A percentile compares a stretch with the other conserved stretches of the same genome.
phyloP scores from a whole-genome alignment of 2,113 vertebrate species.

The Monopterus albus region DNA sequence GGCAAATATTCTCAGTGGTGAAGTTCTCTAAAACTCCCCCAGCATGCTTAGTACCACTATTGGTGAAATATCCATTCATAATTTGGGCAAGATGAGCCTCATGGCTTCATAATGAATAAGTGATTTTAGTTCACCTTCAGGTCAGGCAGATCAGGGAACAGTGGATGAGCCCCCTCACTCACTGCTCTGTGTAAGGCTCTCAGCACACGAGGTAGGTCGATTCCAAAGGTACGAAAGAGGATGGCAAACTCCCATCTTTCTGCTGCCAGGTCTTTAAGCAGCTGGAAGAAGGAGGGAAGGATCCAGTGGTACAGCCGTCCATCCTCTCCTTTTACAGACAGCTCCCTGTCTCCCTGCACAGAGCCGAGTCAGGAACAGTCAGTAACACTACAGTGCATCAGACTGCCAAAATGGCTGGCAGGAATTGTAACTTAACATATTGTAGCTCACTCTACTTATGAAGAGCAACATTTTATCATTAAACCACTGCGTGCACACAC shows the following conservation, averaged over 20 bases:
- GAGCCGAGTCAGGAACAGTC: not conserved
- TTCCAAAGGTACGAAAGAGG: constrained; percentile 88
- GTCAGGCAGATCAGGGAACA: constrained; percentile 83
- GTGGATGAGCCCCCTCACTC: constrained; percentile 84
- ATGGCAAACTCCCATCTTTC: constrained; percentile 82
- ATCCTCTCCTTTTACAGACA: constrained; percentile 81
- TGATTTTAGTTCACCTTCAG: constrained; percentile 70
- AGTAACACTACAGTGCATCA: not conserved
- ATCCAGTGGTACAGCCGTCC: constrained; percentile 86
- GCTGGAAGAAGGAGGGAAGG: constrained; percentile 90
- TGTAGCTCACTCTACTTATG: not conserved
- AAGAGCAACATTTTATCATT: not conserved
- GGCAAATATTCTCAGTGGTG: too few relatives aligned
- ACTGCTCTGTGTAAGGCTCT: constrained; percentile 76
- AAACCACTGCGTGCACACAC: not conserved
- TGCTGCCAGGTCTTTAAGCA: constrained; percentile 81
- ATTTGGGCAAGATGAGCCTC: not conserved
- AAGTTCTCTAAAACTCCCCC: too few relatives aligned
- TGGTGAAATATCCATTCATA: not conserved
- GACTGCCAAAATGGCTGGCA: not conserved
- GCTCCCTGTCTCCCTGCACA: constrained; percentile 69
- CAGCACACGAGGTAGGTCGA: constrained; percentile 83
- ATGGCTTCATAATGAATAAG: not conserved
- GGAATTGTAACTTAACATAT: not conserved
- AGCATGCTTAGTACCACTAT: not conserved